phyloP scores from a whole-genome alignment of 2,888 invertebrate genomes.

The Rhaphigaster nebulosa region DNA sequence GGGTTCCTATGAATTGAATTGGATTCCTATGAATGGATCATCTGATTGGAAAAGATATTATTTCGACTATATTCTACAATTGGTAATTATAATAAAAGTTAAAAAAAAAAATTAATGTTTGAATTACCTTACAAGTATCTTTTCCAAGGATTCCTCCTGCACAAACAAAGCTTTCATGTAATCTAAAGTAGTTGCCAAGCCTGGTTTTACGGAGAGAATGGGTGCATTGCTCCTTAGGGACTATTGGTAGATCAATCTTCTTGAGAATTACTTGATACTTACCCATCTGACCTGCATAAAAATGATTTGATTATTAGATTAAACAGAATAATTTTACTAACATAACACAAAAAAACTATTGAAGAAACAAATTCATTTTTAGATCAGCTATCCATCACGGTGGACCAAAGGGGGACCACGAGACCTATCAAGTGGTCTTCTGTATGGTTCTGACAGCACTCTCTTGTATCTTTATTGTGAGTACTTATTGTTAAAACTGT shows the following conservation, averaged over 20 bases:
- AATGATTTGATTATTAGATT: background rate
- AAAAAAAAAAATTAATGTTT: background rate
- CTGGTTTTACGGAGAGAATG: constrained; percentile 75
- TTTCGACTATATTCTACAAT: too few relatives aligned
- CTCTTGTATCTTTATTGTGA: too few relatives aligned
- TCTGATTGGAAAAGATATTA: too few relatives aligned
- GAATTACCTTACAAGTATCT: constrained; percentile 78
- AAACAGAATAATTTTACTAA: background rate
- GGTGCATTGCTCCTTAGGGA: constrained; percentile 75
- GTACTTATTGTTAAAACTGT: too few relatives aligned
- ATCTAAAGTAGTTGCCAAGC: constrained; percentile 76
- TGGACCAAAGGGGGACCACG: too few relatives aligned
- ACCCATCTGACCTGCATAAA: constrained; percentile 72
- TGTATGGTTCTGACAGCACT: too few relatives aligned
- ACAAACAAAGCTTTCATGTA: constrained; percentile 82
- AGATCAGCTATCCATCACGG: background rate
- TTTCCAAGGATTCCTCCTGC: constrained; percentile 83
- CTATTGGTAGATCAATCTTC: constrained; percentile 79
- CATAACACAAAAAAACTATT: background rate
- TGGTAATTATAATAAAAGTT: too few relatives aligned
- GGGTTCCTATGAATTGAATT: too few relatives aligned
- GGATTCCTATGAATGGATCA: too few relatives aligned
- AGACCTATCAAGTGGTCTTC: too few relatives aligned
- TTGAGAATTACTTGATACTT: constrained; percentile 81
- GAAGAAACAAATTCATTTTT: background rate